Conservation (phyloP, 2,888 invertebrate genomes). For the Mythimna lalbum region DNA sequence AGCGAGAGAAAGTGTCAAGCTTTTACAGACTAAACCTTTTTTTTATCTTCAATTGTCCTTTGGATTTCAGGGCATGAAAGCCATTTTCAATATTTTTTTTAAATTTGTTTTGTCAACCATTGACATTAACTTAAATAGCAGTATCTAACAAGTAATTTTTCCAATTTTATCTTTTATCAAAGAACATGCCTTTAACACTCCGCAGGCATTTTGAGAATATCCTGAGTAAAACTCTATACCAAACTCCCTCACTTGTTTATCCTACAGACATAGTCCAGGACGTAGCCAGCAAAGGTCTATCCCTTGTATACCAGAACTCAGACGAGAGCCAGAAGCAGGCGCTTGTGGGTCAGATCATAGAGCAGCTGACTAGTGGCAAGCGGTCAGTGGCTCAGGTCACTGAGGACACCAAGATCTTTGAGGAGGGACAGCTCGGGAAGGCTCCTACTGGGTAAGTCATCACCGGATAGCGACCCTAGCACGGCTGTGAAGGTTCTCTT, state of each 20-base stretch:
- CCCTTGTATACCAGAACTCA: constrained; percentile 96
- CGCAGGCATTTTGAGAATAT: too few species aligned
- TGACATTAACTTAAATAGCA: too few species aligned
- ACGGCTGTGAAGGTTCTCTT: neutral
- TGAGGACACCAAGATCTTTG: constrained; percentile 96
- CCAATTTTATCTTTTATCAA: too few species aligned
- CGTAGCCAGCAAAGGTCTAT: constrained; percentile 97
- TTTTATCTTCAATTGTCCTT: too few species aligned
- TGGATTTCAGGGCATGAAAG: too few species aligned
- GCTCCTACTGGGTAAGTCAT: constrained; percentile 94
- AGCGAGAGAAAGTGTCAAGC: too few species aligned
- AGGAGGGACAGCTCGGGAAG: constrained; percentile 96
- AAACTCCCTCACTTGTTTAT: neutral
- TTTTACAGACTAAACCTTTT: too few species aligned
- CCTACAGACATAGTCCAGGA: constrained; percentile 97
- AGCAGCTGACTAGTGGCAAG: constrained; percentile 95
- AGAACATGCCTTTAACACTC: too few species aligned
- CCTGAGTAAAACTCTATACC: too few species aligned
- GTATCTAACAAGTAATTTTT: too few species aligned
- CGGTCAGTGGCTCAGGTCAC: constrained; percentile 94
- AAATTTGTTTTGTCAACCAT: too few species aligned
- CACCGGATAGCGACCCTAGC: neutral
- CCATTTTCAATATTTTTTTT: too few species aligned
- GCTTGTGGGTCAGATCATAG: constrained; percentile 94
- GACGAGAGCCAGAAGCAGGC: constrained; percentile 93